Base-by-base conservation (phyloP, 2,888 invertebrate genomes). In the Ptychoptera contaminata region DNA sequence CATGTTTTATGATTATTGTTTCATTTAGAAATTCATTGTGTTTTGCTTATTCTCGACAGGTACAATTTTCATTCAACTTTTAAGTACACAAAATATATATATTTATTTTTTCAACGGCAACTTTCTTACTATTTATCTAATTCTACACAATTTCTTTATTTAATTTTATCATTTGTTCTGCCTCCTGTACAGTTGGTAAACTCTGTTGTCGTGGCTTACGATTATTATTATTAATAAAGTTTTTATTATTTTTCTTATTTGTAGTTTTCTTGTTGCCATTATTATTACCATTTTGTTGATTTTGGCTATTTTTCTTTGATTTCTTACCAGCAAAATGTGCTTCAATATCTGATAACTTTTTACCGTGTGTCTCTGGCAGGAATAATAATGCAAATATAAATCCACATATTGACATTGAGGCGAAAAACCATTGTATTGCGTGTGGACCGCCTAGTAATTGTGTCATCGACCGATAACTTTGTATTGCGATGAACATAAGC, bases 281-380 rank as follows among this genome's bases (percentile, higher is more conserved):
- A 12, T 37, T 11, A 14, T 31, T 23, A 46, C 36, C 8, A 9
- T 40, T 43, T 43, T 10, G n/a, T 37, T 14, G 10, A 16, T 30
- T 38, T 42, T 47, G 40, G 12, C 50, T 53, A 47, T 49, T 48
- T 41, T 45, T 43, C 44, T 58, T 54, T 44, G 47, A 47, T 63
- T 61, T 61, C 16, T 67, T 56, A 0, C 73, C 72, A 2, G 67
- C 66, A 53, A 71, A 76, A 55, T 76, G 74, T 43, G 71, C 69
- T 46, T 72, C 70, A 47, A 78, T 76, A 53, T 77, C 76, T 38
- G 67, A 64, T 12, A 77, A 56, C 2, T 72, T 70, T 52, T 74
- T 69, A 0, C 76, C 76, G 56, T 76, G 76, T 0, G 78, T 79
- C 62, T 79, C 77, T 0, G 77, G 77, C 40, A 79, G 55, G 35